Base-by-base conservation (phyloP, 2,888 invertebrate species). In the Muscina levida region DNA sequence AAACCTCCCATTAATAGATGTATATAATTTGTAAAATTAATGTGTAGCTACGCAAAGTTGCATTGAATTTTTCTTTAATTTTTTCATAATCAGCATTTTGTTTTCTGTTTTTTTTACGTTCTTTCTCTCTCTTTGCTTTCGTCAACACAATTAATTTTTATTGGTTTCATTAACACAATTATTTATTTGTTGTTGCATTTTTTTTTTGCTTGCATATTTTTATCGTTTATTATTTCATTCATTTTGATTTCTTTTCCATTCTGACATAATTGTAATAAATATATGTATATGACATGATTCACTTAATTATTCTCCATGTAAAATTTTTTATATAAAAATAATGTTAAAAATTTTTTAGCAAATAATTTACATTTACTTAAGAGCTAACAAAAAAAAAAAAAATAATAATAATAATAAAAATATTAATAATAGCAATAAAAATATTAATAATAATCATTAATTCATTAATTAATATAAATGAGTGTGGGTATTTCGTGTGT, bases 311-410 rank as follows among this genome's bases (percentile, higher is more conserved):
- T 62, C 31, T 62, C 42, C 62, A 62, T 62, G 62, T 62, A 42
- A 62, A 62, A 76, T 70, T 67, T 31, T 79, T 76, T 77, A 67
- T 71, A 77, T 71, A 66, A 79, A 80, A 80, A 76, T 80, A 73
- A n/a, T 68, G 53, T 72, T 80, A 76, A 68, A 75, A 73, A 66
- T 72, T 72, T 77, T 76, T 80, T 37, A 53, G 70, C 42, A n/a
- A 75, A 75, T 70, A 77, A 72, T 80, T 77, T 80, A 77, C 72
- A 80, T 77, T 77, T 71, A 80, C 56, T 81, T 79, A 79, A 70
- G 10, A 62, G n/a, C 70, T 80, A 77, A 53, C 44, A 76, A 71
- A 31, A 31, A 31, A 31, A 31, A 31, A 5, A 73, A 53, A 57
- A 57, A 42, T 15, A 57, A 2, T 22, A 44, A 48, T 44, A 44